phyloP scores from a whole-genome alignment of 1,140 invertebrate species.

The Manduca sexta region DNA sequence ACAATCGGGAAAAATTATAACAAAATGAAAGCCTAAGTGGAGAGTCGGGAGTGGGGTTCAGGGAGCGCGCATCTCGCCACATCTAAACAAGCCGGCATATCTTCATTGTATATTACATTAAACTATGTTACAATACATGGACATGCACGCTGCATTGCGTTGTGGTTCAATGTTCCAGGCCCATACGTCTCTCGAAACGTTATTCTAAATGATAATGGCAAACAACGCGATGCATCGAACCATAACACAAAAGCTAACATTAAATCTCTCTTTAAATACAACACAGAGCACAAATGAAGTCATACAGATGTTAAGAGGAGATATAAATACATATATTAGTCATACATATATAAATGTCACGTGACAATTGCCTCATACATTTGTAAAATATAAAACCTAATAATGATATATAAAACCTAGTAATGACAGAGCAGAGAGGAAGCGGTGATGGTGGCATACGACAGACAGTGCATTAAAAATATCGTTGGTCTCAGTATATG shows the following conservation, averaged over 20 bases:
- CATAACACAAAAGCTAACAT: slow-evolving; percentile 72
- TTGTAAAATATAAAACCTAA: slow-evolving; percentile 61
- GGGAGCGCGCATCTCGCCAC: slow-evolving; percentile 62
- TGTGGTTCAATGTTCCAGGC: slow-evolving; percentile 64
- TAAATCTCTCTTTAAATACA: slow-evolving; percentile 55
- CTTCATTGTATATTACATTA: slow-evolving; percentile 52
- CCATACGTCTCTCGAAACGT: slow-evolving; percentile 25
- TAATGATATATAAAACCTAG: slow-evolving; percentile 71
- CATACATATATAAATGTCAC: slow-evolving; percentile 70
- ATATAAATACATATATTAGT: slow-evolving; percentile 54
- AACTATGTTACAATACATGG: slow-evolving; percentile 65
- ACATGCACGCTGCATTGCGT: slow-evolving; percentile 69
- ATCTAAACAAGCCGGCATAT: slow-evolving; percentile 70
- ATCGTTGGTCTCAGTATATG: slow-evolving; percentile 70
- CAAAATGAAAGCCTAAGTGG: slow-evolving; percentile 31
- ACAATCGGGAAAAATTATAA: slow-evolving; percentile 11
- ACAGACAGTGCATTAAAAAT: slow-evolving; percentile 76
- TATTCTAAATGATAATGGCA: background rate
- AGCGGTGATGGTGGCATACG: slow-evolving; percentile 76
- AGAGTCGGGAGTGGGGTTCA: slow-evolving; percentile 50
- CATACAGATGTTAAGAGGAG: slow-evolving; percentile 68
- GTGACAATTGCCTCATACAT: slow-evolving; percentile 71
- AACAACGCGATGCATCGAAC: slow-evolving; percentile 47
- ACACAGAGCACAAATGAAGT: slow-evolving; percentile 71
- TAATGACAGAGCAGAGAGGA: slow-evolving; percentile 75